phyloP scores from a whole-genome alignment of 2,113 vertebrate genomes.

The Myanophis thanlyinensis region DNA sequence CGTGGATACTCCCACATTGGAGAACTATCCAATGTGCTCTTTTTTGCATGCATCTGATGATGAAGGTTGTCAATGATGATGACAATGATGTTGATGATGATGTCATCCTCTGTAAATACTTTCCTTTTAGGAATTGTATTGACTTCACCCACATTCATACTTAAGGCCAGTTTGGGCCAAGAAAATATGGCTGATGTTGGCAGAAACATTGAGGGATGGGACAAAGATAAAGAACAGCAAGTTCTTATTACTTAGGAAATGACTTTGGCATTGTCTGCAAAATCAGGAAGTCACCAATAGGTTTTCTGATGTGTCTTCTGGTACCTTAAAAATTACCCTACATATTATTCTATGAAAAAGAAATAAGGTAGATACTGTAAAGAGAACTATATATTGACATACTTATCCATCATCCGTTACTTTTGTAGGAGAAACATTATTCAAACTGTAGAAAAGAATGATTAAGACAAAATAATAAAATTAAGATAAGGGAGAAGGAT shows the following conservation, averaged over 20 bases:
- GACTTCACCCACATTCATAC: conserved; percentile 67
- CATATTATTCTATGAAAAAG: conserved; percentile 68
- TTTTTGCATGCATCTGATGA: conserved; percentile 32
- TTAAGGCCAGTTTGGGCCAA: conserved; percentile 74
- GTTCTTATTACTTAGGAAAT: conserved; percentile 56
- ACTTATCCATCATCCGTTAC: neutral
- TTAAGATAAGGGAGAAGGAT: neutral
- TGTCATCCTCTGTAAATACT: conserved; percentile 62
- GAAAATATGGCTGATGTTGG: conserved; percentile 63
- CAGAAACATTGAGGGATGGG: conserved; percentile 61
- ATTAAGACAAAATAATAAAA: neutral
- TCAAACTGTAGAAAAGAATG: neutral
- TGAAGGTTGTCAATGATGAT: conserved; percentile 54
- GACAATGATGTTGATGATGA: conserved; percentile 49
- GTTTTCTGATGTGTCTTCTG: conserved; percentile 52
- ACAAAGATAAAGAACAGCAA: conserved; percentile 66
- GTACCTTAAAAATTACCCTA: conserved; percentile 72
- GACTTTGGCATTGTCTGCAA: conserved; percentile 59
- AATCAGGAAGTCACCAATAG: conserved; percentile 74
- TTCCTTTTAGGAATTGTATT: conserved; percentile 43
- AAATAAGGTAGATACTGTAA: conserved; percentile 61
- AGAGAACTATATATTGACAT: conserved; percentile 39
- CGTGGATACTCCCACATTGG: neutral
- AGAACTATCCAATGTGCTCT: accelerated
- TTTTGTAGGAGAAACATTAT: neutral